These are phyloP conservation scores for Coronaproctus castanopsis DNA, from an alignment of 2,888 invertebrate species.

Conservation along the genomic window DNA sequence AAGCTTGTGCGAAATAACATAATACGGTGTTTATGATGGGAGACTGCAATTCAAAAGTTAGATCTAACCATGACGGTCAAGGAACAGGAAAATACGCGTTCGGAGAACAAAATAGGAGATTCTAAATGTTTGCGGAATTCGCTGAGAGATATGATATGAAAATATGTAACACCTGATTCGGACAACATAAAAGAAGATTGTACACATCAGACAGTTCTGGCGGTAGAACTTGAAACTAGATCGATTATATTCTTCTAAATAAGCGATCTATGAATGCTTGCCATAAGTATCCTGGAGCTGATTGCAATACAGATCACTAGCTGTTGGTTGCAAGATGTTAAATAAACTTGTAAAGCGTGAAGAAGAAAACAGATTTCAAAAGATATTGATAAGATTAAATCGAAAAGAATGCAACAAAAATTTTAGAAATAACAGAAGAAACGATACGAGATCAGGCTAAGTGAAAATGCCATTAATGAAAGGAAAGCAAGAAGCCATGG, in stretches of 20 bases:
- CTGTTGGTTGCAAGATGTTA: neutral
- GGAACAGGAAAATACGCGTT: neutral
- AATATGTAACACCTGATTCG: neutral
- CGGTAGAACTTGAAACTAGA: neutral
- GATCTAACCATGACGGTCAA: neutral
- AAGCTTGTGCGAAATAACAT: neutral
- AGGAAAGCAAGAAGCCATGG: neutral
- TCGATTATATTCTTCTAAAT: neutral
- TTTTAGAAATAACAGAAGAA: neutral
- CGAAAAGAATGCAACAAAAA: neutral
- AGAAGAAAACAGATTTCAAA: neutral
- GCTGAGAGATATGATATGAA: neutral
- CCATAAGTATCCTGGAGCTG: neutral
- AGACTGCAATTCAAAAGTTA: neutral
- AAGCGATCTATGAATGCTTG: neutral
- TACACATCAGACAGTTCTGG: no score
- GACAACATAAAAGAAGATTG: neutral
- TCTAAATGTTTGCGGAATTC: neutral
- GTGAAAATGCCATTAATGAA: neutral
- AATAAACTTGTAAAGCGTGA: neutral
- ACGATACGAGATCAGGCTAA: neutral
- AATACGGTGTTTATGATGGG: neutral
- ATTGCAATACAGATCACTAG: neutral
- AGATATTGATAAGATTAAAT: neutral
- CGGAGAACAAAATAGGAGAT: neutral